Conservation (phyloP, 2,888 invertebrate species). For the Drosophila ustulata region DNA sequence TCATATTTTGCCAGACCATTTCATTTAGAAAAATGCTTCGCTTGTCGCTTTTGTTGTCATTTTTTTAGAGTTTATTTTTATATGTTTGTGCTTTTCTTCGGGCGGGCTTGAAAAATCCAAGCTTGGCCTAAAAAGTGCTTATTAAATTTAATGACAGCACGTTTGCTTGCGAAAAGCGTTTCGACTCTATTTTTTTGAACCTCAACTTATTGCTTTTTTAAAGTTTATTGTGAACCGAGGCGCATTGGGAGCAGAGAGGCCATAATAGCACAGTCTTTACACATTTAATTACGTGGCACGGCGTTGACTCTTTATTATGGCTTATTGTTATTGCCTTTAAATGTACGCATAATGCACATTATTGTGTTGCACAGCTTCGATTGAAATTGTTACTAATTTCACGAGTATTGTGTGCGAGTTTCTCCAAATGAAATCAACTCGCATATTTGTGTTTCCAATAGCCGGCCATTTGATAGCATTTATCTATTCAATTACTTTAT, state of each 20-base stretch:
- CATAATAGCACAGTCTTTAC: conserved; percentile 67
- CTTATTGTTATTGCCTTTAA: conserved; percentile 31
- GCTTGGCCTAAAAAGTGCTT: conserved; percentile 80
- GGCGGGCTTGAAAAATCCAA: conserved; percentile 65
- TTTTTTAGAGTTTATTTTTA: conserved; percentile 12
- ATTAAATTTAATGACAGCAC: conserved; percentile 82
- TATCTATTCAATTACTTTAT: conserved; percentile 33
- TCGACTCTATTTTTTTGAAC: conserved; percentile 45
- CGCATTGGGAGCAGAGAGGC: conserved; percentile 68
- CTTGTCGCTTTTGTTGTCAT: conserved; percentile 32
- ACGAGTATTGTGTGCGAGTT: conserved; percentile 25
- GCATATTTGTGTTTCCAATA: neutral
- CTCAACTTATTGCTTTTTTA: conserved; percentile 48
- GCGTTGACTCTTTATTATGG: conserved; percentile 23
- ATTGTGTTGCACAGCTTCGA: conserved; percentile 47
- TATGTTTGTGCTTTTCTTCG: conserved; percentile 49
- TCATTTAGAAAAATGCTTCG: conserved; percentile 58
- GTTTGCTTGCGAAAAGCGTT: conserved; percentile 79
- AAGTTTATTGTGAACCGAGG: conserved; percentile 51
- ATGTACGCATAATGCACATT: conserved; percentile 41
- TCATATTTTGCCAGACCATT: conserved; percentile 70
- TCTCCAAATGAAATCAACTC: conserved; percentile 5
- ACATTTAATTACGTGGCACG: conserved; percentile 73
- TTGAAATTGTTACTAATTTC: conserved; percentile 59
- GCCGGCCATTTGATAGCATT: neutral